phyloP scores from a whole-genome alignment of 2,113 vertebrate species.

The Gasterosteus nipponicus region DNA sequence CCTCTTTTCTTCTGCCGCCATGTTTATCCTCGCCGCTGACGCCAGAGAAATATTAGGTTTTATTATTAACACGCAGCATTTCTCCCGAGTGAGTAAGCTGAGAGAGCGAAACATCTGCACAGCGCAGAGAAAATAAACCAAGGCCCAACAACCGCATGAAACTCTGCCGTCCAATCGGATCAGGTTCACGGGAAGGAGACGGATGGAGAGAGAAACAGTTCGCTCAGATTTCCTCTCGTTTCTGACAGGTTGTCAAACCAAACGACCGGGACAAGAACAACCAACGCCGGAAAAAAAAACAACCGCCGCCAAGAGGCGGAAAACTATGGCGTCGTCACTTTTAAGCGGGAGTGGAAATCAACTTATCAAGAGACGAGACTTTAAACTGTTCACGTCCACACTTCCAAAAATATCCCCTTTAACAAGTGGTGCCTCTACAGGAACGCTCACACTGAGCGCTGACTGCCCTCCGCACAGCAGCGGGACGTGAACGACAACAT shows the following conservation, averaged over 20 bases:
- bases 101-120: neutral
- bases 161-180: neutral
- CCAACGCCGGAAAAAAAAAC: neutral
- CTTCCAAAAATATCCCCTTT: neutral
- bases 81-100: constrained; percentile 33
- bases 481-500: too few relatives aligned
- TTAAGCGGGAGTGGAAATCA: neutral
- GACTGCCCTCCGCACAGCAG: too few relatives aligned
- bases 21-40: constrained; percentile 25
- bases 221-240: neutral
- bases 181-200: neutral
- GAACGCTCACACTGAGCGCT: too few relatives aligned
- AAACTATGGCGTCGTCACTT: neutral
- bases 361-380: neutral
- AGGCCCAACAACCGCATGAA: neutral
- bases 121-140: neutral
- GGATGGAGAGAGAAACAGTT: neutral
- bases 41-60: constrained; percentile 38
- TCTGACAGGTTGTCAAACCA: neutral
- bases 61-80: constrained; percentile 44
- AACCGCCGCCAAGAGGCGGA: neutral
- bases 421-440: too few relatives aligned
- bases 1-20: constrained; percentile 20
- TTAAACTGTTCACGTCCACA: neutral
- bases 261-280: neutral